Evolutionary conservation across 2,888 invertebrate genomes (phyloP).

Genomic region (Monoplex corrugatus): DNA sequence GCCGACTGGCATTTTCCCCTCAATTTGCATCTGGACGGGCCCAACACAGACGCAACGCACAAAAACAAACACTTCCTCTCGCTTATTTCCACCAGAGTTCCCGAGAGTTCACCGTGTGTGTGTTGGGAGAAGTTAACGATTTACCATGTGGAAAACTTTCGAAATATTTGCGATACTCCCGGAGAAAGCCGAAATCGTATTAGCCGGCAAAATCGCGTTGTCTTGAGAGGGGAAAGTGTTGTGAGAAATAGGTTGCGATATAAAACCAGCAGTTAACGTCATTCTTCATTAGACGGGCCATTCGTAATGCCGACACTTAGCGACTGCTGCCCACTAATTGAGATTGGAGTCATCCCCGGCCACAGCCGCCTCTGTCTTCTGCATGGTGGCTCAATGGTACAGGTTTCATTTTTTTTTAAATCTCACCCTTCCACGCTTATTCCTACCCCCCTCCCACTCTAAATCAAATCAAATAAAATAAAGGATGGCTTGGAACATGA

Average conservation of each 20-base stretch:
- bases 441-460: no score
- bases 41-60: slow-evolving; percentile 48
- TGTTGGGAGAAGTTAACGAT: slow-evolving; percentile 50
- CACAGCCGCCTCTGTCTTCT: slow-evolving; percentile 27
- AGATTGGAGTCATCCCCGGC: slow-evolving; percentile 53
- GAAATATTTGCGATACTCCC: slow-evolving; percentile 57
- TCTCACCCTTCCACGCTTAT: no score
- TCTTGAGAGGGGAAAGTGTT: slow-evolving; percentile 57
- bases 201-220: slow-evolving; percentile 53
- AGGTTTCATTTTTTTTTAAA: neutral
- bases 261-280: slow-evolving; percentile 59
- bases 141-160: slow-evolving; percentile 58
- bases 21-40: slow-evolving; percentile 56
- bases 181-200: slow-evolving; percentile 56
- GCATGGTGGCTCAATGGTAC: slow-evolving; percentile 23
- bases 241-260: slow-evolving; percentile 53
- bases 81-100: slow-evolving; percentile 20
- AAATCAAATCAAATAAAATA: no score
- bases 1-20: slow-evolving; percentile 52
- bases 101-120: slow-evolving; percentile 45
- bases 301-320: slow-evolving; percentile 58
- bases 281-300: slow-evolving; percentile 51
- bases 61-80: slow-evolving; percentile 56
- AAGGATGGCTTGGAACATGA: no score
- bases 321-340: slow-evolving; percentile 54